A percentile compares a stretch with the other conserved stretches of the same genome.
Conservation (phyloP, 2,113 vertebrate genomes). For the Arenaria interpres region DNA sequence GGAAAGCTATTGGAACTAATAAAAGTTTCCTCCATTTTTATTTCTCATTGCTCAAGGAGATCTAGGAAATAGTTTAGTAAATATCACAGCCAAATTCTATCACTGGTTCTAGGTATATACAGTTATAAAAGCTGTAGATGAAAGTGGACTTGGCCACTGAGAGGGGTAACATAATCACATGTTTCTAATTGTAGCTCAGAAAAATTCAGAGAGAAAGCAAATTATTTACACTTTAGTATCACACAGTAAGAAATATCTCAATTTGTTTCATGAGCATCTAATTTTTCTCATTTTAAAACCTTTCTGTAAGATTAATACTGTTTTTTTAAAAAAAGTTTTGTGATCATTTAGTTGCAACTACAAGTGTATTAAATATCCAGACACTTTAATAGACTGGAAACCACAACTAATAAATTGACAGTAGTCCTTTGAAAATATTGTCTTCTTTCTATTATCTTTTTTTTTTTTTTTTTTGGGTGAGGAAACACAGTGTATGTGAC, state of each 20-base stretch:
- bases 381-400: not conserved
- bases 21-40: not conserved
- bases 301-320: not conserved
- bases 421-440: not conserved
- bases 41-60: not conserved
- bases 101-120: not conserved
- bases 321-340: not conserved
- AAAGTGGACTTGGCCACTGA: not conserved
- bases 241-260: not conserved
- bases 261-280: not conserved
- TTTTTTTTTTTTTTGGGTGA: not conserved
- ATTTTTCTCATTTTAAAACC: not conserved
- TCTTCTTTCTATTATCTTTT: not conserved
- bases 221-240: not conserved
- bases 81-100: not conserved
- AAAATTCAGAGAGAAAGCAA: not conserved
- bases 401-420: not conserved
- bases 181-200: not conserved
- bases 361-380: not conserved
- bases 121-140: not conserved
- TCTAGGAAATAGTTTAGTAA: not conserved
- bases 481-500: not conserved
- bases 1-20: not conserved
- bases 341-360: not conserved
- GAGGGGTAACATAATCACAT: not conserved